phyloP scores from a whole-genome alignment of 1,140 invertebrate genomes.

The Tetramorium parvispinum region DNA sequence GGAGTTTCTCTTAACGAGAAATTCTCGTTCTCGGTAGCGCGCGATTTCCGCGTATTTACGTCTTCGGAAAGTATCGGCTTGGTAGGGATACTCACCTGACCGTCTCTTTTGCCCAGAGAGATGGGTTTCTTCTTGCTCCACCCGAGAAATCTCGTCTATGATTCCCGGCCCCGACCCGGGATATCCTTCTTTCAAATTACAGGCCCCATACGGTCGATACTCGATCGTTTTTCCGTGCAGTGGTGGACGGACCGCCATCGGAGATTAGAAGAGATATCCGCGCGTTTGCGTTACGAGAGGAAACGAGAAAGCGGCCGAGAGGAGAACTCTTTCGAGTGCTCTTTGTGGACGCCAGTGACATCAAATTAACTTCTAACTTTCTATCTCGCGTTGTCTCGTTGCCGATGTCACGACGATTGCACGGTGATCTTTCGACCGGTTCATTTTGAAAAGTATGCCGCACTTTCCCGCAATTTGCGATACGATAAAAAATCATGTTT shows the following conservation, averaged over 20 bases:
- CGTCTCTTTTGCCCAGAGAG: not conserved
- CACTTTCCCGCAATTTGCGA: conserved; percentile 50
- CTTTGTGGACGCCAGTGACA: conserved; percentile 51
- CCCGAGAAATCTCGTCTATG: conserved; percentile 55
- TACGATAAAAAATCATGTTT: conserved; percentile 25
- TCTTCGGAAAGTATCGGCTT: conserved; percentile 45
- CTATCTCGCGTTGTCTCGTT: conserved; percentile 41
- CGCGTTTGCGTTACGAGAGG: not conserved
- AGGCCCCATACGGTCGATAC: conserved; percentile 15
- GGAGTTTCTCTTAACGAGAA: conserved; percentile 80
- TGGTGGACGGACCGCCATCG: conserved; percentile 11
- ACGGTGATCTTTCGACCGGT: conserved; percentile 27
- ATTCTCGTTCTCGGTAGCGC: conserved; percentile 77
- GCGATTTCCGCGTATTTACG: conserved; percentile 77
- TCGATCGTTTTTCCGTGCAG: conserved; percentile 49
- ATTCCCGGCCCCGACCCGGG: conserved; percentile 21
- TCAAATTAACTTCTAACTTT: conserved; percentile 58
- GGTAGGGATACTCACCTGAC: conserved; percentile 46
- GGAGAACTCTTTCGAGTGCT: conserved; percentile 37
- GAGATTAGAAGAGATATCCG: conserved; percentile 43
- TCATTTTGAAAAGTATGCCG: conserved; percentile 52
- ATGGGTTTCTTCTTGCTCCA: conserved; percentile 52
- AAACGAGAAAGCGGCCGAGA: conserved; percentile 40
- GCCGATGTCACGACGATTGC: conserved; percentile 57
- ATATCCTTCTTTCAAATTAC: conserved; percentile 15